Evolutionary conservation across 2,888 invertebrate genomes (phyloP).

Genomic region (Nomada fucata): DNA sequence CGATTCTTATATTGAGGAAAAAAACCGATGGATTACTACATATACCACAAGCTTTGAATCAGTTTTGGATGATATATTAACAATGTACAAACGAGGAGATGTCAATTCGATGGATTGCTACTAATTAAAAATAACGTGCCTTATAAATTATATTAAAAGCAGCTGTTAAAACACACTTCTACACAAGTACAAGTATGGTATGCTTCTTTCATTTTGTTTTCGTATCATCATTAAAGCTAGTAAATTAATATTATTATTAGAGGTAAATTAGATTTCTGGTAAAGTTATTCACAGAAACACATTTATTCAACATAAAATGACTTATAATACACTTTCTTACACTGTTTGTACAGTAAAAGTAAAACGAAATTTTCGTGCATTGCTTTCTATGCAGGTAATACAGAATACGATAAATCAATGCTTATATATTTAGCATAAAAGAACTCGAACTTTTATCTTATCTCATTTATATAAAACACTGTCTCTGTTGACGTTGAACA

Average conservation of each 20-base stretch:
- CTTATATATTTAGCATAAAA: constrained; percentile 18
- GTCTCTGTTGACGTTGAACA: constrained; percentile 7
- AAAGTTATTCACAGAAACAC: constrained; percentile 1
- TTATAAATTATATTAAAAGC: not conserved
- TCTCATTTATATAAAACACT: constrained; percentile 24
- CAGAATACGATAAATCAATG: constrained; percentile 4
- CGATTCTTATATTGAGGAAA: constrained; percentile 86
- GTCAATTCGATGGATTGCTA: constrained; percentile 90
- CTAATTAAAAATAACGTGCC: constrained; percentile 77
- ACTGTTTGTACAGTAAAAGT: too few relatives aligned
- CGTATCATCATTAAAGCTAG: not conserved
- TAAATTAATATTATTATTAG: not conserved
- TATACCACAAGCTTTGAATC: constrained; percentile 89
- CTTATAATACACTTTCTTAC: not conserved
- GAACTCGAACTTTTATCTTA: constrained; percentile 7
- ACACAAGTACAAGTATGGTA: constrained; percentile 5
- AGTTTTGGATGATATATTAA: constrained; percentile 90
- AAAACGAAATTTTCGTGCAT: not conserved
- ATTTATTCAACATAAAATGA: constrained; percentile 27
- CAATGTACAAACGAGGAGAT: constrained; percentile 86
- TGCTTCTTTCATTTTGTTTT: constrained; percentile 1
- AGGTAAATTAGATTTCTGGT: not conserved
- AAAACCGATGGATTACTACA: constrained; percentile 88
- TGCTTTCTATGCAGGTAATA: constrained; percentile 9
- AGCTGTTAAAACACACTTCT: not conserved